These are phyloP conservation scores for Anabacerthia variegaticeps DNA, from an alignment of 2,797 vertebrate species.

Conservation along the genomic window DNA sequence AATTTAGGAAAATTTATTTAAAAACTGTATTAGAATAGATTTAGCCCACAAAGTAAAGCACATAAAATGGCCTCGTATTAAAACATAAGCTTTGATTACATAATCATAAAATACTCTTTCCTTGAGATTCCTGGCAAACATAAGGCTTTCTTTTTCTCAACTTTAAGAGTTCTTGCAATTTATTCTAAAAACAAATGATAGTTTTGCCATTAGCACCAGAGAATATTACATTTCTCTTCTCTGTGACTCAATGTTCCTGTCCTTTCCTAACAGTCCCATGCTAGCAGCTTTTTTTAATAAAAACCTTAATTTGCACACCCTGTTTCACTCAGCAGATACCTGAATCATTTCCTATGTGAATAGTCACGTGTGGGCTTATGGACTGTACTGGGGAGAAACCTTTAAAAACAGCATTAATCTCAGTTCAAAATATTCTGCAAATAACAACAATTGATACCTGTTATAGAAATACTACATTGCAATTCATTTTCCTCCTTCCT, in stretches of 20 bases:
- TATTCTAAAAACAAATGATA: background rate
- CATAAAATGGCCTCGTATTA: background rate
- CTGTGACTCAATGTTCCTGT: background rate
- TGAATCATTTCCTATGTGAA: background rate
- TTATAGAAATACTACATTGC: background rate
- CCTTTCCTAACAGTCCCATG: background rate
- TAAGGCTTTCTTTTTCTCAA: background rate
- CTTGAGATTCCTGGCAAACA: background rate
- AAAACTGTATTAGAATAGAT: background rate
- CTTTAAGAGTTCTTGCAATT: background rate
- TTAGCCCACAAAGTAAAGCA: background rate
- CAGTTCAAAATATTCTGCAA: background rate
- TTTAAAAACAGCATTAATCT: background rate
- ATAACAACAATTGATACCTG: background rate
- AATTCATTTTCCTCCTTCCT: background rate
- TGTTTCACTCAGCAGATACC: background rate
- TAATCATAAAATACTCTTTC: background rate
- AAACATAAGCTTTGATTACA: background rate
- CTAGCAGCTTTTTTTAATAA: background rate
- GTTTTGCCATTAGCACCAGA: background rate
- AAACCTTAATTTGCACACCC: background rate
- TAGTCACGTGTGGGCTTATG: background rate
- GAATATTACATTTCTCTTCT: background rate
- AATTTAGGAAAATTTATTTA: background rate
- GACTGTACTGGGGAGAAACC: background rate